Evolutionary conservation across 2,888 invertebrate species (phyloP).

Genomic region (Idaea dimidiata): DNA sequence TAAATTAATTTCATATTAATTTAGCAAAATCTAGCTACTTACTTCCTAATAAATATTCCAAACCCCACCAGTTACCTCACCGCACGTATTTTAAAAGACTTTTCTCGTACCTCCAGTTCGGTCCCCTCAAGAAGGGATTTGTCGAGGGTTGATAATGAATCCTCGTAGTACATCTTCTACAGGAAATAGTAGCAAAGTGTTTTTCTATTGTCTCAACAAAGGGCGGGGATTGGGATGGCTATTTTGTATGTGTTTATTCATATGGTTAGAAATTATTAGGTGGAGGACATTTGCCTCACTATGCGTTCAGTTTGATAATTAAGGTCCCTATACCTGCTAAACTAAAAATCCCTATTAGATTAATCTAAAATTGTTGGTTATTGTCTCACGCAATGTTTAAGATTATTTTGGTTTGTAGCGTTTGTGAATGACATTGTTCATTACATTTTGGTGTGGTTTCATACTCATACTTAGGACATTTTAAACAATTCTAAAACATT

Average conservation of each 20-base stretch:
- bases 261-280: background rate
- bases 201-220: conserved; percentile 66
- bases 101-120: conserved; percentile 27
- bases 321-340: too few species aligned
- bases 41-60: background rate
- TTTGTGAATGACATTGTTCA: too few species aligned
- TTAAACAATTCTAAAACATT: too few species aligned
- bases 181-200: conserved; percentile 78
- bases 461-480: too few species aligned
- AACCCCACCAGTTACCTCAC: conserved; percentile 18
- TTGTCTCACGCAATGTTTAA: too few species aligned
- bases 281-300: too few species aligned
- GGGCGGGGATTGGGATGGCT: conserved; percentile 41
- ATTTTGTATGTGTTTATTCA: conserved; percentile 8
- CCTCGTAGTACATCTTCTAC: conserved; percentile 69
- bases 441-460: too few species aligned
- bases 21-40: background rate
- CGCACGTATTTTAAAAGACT: conserved; percentile 3
- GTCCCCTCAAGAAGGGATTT: conserved; percentile 60
- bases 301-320: background rate
- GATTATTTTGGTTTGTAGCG: too few species aligned
- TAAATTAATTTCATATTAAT: background rate
- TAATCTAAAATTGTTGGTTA: too few species aligned
- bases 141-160: conserved; percentile 76
- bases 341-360: too few species aligned